A percentile compares a stretch with the other conserved stretches of the same genome.
Evolutionary conservation across 2,797 vertebrate species (phyloP).

Genomic region (Champsocephalus gunnari): DNA sequence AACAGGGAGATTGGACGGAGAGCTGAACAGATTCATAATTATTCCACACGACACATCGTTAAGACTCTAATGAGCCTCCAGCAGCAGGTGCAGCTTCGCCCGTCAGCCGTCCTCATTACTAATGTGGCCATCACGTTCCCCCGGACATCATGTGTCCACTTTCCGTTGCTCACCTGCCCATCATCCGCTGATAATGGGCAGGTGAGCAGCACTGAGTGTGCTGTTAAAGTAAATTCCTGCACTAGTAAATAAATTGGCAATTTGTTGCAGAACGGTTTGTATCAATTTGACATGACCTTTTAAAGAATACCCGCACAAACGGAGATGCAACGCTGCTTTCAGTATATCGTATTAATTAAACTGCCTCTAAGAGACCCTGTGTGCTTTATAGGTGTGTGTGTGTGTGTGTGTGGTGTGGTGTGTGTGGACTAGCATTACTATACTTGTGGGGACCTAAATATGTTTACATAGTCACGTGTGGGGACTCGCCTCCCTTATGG

Average conservation of each 20-base stretch:
- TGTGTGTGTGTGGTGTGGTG: too few relatives aligned
- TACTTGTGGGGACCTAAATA: too few relatives aligned
- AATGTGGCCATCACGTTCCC: constrained; percentile 64
- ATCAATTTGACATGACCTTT: constrained; percentile 26
- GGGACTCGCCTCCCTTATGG: too few relatives aligned
- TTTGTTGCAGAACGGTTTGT: constrained; percentile 47
- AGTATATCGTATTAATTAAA: not conserved
- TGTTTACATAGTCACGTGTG: too few relatives aligned
- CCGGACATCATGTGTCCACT: constrained; percentile 31
- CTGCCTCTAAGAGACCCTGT: not conserved
- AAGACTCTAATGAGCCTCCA: constrained; percentile 74
- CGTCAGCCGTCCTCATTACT: constrained; percentile 76
- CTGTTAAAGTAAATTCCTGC: constrained; percentile 25
- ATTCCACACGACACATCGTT: constrained; percentile 69
- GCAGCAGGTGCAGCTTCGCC: constrained; percentile 68
- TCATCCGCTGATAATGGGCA: constrained; percentile 42
- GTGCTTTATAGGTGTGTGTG: too few relatives aligned
- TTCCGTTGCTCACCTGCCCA: constrained; percentile 10
- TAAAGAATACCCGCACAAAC: constrained; percentile 13
- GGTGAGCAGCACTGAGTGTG: constrained; percentile 45
- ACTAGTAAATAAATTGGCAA: constrained; percentile 48
- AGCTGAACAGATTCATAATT: constrained; percentile 66
- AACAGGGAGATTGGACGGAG: constrained; percentile 53
- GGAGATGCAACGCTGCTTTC: not conserved
- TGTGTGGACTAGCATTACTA: too few relatives aligned